Conservation (phyloP, 2,888 invertebrate species). For the Cheilosia vulpina region DNA sequence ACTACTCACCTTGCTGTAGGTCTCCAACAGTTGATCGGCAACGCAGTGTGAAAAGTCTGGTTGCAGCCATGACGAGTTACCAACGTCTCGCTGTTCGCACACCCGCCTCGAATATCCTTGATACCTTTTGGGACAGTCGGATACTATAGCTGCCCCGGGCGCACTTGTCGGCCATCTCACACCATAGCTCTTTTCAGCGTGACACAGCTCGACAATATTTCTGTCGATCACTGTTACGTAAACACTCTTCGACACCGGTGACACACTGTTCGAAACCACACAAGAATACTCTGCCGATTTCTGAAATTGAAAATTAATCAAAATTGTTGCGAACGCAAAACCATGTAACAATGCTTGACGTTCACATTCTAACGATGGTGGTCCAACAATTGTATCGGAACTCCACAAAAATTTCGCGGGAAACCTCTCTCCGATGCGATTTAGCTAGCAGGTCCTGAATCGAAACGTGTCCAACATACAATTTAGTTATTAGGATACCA, state of each 20-base stretch:
- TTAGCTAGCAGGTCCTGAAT: conserved; percentile 8
- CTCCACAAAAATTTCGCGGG: conserved; percentile 7
- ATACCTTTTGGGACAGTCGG: conserved; percentile 86
- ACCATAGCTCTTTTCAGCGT: conserved; percentile 85
- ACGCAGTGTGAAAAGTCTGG: conserved; percentile 91
- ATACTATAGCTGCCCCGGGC: conserved; percentile 88
- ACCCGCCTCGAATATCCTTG: conserved; percentile 85
- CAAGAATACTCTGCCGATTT: conserved; percentile 92
- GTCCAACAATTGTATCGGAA: conserved; percentile 17
- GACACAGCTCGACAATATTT: conserved; percentile 86
- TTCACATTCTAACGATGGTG: conserved; percentile 24
- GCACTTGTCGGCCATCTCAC: conserved; percentile 88
- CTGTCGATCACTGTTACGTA: conserved; percentile 88
- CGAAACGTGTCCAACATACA: conserved; percentile 28
- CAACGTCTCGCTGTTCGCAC: conserved; percentile 86
- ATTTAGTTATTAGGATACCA: conserved; percentile 22
- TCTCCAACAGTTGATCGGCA: conserved; percentile 86
- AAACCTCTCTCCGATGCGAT: conserved; percentile 12
- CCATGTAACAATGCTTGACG: conserved; percentile 9
- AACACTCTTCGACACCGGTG: conserved; percentile 86
- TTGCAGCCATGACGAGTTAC: conserved; percentile 89
- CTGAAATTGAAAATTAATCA: conserved; percentile 82
- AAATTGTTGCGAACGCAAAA: conserved; percentile 28
- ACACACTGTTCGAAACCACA: conserved; percentile 86
- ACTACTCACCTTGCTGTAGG: conserved; percentile 86